Percentiles rank a stretch among this genome's conserved stretches.
These are phyloP conservation scores for Lasioglossum vierecki DNA, from an alignment of 2,888 invertebrate species.

Conservation along the genomic window DNA sequence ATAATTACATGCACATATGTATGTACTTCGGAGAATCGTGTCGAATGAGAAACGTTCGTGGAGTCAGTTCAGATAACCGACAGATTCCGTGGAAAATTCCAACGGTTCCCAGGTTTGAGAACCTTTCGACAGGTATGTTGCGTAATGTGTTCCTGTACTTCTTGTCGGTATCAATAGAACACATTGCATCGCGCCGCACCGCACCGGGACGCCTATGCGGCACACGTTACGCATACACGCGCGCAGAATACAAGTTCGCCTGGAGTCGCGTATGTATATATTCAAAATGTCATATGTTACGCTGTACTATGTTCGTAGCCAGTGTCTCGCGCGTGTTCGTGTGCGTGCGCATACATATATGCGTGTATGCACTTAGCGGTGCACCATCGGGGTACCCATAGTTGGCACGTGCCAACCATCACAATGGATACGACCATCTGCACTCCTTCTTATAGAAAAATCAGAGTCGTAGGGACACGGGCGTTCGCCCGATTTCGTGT, in stretches of 20 bases:
- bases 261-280: not conserved
- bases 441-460: conserved; percentile 78
- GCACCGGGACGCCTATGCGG: conserved; percentile 24
- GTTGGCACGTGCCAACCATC: conserved; percentile 78
- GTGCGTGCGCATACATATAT: not conserved
- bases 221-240: not conserved
- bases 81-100: not conserved
- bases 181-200: conserved; percentile 32
- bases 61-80: not conserved
- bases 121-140: conserved; percentile 71
- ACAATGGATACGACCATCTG: conserved; percentile 78
- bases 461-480: conserved; percentile 71
- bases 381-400: conserved; percentile 73
- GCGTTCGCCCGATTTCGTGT: conserved; percentile 57
- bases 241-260: not conserved
- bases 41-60: not conserved
- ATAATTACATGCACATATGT: not conserved
- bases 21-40: not conserved
- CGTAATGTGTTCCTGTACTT: conserved; percentile 67
- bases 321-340: conserved; percentile 37
- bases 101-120: conserved; percentile 59
- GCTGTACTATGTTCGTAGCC: not conserved
- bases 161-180: conserved; percentile 48
- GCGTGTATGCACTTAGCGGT: conserved; percentile 60
- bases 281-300: not conserved